These are phyloP conservation scores for Hycleus phaleratus DNA, from an alignment of 1,140 invertebrate species.

Conservation along the genomic window DNA sequence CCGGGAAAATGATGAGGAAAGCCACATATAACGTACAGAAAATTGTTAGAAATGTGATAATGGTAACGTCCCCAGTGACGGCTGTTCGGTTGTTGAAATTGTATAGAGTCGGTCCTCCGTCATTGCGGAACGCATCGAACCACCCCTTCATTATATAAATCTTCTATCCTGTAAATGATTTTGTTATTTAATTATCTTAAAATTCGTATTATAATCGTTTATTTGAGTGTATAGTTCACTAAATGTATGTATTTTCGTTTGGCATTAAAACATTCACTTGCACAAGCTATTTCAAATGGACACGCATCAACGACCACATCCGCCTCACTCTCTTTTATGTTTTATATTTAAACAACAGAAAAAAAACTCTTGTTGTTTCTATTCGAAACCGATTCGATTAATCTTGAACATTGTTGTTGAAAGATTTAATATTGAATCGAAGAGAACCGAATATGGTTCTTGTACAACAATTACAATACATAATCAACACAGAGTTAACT, in stretches of 20 bases:
- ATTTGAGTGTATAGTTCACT: no score
- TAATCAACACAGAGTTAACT: not conserved
- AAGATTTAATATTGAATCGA: no score
- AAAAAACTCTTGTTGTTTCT: no score
- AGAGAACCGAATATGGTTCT: not conserved
- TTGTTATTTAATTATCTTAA: no score
- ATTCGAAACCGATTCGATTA: no score
- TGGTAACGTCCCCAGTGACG: constrained; percentile 81
- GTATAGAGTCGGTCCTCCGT: constrained; percentile 89
- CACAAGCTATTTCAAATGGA: constrained; percentile 14
- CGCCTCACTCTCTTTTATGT: constrained; percentile 16
- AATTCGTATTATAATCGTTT: no score
- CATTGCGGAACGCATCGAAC: constrained; percentile 88
- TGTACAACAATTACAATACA: not conserved
- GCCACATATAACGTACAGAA: constrained; percentile 86
- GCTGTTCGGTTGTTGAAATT: constrained; percentile 86
- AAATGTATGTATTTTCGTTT: not conserved
- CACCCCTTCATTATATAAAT: constrained; percentile 67
- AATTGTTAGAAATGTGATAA: constrained; percentile 75
- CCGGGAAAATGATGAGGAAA: constrained; percentile 89
- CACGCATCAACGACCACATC: constrained; percentile 23
- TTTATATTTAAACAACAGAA: no score
- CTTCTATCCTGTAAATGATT: no score
- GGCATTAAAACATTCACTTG: constrained; percentile 22
- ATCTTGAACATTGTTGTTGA: no score